Percentiles rank a stretch among this genome's conserved stretches.
These are phyloP conservation scores for Hyperopisus bebe DNA, from an alignment of 2,113 vertebrate species.

Conservation along the genomic window DNA sequence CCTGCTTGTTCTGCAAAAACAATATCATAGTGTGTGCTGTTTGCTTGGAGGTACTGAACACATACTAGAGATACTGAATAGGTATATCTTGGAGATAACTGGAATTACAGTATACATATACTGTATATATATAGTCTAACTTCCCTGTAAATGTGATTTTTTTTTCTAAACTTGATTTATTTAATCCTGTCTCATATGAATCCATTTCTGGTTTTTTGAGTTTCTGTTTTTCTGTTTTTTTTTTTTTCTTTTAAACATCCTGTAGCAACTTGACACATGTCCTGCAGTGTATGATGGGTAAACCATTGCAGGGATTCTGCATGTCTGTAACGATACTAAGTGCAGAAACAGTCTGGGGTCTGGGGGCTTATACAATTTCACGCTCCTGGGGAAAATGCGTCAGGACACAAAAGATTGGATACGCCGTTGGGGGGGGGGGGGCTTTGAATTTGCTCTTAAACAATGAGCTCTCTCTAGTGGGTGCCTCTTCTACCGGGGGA, in stretches of 20 bases:
- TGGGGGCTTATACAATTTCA: slow-evolving; percentile 9
- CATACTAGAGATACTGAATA: not conserved
- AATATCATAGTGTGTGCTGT: not conserved
- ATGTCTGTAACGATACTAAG: not conserved
- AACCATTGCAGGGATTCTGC: not conserved
- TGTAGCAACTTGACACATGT: not conserved
- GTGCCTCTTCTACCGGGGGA: not conserved
- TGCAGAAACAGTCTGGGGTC: slow-evolving; percentile 16
- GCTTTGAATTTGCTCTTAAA: not conserved
- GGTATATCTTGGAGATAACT: not conserved
- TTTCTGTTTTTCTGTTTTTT: not conserved
- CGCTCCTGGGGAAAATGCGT: slow-evolving; percentile 13
- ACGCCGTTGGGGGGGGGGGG: not conserved
- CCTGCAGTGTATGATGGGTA: not conserved
- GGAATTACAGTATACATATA: not conserved
- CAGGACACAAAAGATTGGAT: not conserved
- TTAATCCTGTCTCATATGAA: not conserved
- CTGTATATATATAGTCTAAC: not conserved
- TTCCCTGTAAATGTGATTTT: not conserved
- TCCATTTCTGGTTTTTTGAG: not conserved
- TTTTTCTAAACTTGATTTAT: not conserved
- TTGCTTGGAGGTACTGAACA: not conserved
- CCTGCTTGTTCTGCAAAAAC: not conserved
- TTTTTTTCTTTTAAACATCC: not conserved
- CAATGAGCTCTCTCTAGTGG: not conserved